Conservation (phyloP, 2,113 vertebrate genomes). For the Halcyon malimbica region DNA sequence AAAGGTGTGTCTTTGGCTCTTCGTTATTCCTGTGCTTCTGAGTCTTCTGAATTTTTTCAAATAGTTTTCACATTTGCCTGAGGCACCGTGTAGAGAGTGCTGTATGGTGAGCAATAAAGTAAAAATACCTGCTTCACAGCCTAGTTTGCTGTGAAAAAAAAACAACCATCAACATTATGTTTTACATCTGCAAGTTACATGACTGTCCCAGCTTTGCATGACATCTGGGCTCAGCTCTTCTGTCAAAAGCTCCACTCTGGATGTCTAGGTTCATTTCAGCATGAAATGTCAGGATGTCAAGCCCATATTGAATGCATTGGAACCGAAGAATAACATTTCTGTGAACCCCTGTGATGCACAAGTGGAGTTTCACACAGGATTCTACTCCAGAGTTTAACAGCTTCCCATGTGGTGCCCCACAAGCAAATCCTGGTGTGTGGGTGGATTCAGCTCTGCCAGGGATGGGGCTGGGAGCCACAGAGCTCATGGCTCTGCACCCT, state of each 20-base stretch:
- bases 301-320: slow-evolving; percentile 3
- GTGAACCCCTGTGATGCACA: not conserved
- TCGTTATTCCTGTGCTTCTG: not conserved
- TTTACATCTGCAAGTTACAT: not conserved
- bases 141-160: not conserved
- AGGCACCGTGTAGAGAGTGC: fast-evolving
- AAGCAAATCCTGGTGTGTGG: not conserved
- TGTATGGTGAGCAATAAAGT: not conserved
- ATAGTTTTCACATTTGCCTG: not conserved
- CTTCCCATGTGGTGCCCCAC: not conserved
- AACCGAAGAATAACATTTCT: not conserved
- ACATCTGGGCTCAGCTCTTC: not conserved
- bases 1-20: not conserved
- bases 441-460: not conserved
- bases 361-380: not conserved
- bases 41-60: not conserved
- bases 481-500: not conserved
- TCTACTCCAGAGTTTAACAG: not conserved
- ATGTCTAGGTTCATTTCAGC: not conserved
- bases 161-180: not conserved
- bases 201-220: not conserved
- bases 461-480: fast-evolving
- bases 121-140: not conserved
- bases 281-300: not conserved
- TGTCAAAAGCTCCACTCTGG: not conserved